Conservation (phyloP, 2,888 invertebrate species). For the Agonopterix arenella region DNA sequence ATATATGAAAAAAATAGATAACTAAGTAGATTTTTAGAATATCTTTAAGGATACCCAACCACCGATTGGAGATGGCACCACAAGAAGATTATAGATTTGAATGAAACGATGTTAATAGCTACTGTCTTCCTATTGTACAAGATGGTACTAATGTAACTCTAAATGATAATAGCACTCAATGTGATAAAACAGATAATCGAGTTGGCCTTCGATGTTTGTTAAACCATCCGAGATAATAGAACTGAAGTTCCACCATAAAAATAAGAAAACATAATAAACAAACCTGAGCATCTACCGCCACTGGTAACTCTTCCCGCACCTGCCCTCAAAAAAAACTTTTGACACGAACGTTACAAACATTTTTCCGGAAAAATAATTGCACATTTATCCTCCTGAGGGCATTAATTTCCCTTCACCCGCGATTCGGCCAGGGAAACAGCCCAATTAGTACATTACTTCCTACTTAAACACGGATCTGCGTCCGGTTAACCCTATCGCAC, state of each 20-base stretch:
- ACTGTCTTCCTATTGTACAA: no score
- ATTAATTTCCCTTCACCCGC: conserved; percentile 65
- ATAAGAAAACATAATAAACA: conserved; percentile 13
- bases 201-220: neutral
- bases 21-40: no score
- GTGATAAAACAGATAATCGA: no score
- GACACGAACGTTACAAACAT: conserved; percentile 50
- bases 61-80: no score
- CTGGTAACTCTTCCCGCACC: conserved; percentile 53
- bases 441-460: conserved; percentile 64
- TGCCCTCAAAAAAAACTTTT: conserved; percentile 59
- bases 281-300: conserved; percentile 12
- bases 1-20: no score
- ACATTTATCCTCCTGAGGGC: conserved; percentile 58
- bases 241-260: conserved; percentile 26
- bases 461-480: conserved; percentile 34
- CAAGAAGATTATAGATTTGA: no score
- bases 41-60: no score
- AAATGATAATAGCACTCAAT: no score
- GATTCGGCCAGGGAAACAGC: conserved; percentile 50
- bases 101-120: no score
- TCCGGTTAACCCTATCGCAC: conserved; percentile 12
- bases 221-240: conserved; percentile 2
- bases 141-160: no score
- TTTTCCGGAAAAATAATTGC: conserved; percentile 64